Percentiles rank a stretch among this genome's conserved stretches.
These are phyloP conservation scores for Drosophila mauritiana DNA, from an alignment of 1,140 invertebrate genomes.

Conservation along the genomic window DNA sequence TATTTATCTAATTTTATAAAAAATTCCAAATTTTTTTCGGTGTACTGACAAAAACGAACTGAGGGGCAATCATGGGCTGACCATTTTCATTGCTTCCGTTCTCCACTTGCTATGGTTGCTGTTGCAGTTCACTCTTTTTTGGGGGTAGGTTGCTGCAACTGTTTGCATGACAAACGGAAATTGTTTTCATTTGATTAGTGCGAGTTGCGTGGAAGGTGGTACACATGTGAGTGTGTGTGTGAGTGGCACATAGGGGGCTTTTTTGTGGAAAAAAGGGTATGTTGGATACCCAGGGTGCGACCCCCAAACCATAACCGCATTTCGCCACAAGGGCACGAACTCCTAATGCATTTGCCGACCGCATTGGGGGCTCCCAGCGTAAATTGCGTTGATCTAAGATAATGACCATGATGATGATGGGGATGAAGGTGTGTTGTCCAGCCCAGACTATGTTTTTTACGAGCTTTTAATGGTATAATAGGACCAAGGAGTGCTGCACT, in stretches of 20 bases:
- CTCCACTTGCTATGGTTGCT: conserved; percentile 26
- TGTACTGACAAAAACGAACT: conserved; percentile 9
- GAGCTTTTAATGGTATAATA: conserved; percentile 51
- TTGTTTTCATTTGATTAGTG: conserved; percentile 73
- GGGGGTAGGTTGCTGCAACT: conserved; percentile 40
- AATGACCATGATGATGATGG: conserved; percentile 36
- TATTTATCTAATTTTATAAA: neutral
- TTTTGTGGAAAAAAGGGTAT: neutral
- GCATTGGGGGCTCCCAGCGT: conserved; percentile 41
- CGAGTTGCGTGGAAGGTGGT: conserved; percentile 44
- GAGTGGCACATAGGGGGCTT: conserved; percentile 26
- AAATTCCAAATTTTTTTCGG: conserved; percentile 1
- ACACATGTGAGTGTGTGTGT: conserved; percentile 10
- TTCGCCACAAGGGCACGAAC: conserved; percentile 63
- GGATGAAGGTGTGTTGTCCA: conserved; percentile 46
- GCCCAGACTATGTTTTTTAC: conserved; percentile 38
- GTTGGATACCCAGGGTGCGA: conserved; percentile 20
- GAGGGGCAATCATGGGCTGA: conserved; percentile 61
- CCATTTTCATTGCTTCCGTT: conserved; percentile 73
- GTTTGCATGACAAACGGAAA: conserved; percentile 74
- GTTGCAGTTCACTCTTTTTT: conserved; percentile 61
- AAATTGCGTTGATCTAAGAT: conserved; percentile 45
- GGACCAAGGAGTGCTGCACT: conserved; percentile 41
- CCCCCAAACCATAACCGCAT: conserved; percentile 54
- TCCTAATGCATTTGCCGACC: conserved; percentile 61